Evolutionary conservation across 2,888 invertebrate species (phyloP), one percentile per base, ranked within the genome.

Genomic region (Beris chalybata): DNA sequence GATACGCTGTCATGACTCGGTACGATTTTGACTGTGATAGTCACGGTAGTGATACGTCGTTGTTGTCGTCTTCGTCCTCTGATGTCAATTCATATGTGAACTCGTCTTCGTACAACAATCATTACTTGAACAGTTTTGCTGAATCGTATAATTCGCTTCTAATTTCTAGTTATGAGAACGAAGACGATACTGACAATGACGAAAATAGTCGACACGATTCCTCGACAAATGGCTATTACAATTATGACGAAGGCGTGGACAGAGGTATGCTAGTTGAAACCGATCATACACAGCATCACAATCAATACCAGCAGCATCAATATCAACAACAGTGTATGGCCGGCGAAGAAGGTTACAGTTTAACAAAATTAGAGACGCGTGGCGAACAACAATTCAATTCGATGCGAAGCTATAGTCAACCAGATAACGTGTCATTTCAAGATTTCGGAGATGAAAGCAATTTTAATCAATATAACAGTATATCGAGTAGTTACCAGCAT

Each of bases 101-200:
- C 45, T 50, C 67, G 9, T 13, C 61, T 31, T 31, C 59, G 47
- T 59, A 50, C 44, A 57, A 55, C 45, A 61, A 59, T 15, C 66
- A 65, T 7, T 68, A 66, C 50, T 67, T 70, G 70, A 68, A 71
- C 48, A 80, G 77, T 47, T 81, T 80, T 71, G 78, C 80, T 5
- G 80, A 80, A 59, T 78, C 81, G 0, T 80, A 80, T 64, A 80
- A 79, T 54, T 74, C 78, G 6, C 71, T 80, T 64, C 70, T 79
- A 3, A 75, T 71, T 22, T 70, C 74, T 3, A 73, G 67, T 50
- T 52, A 68, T 13, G 71, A 71, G 48, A 65, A 71, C 64, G 69
- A 71, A 65, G 64, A 59, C 57, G 53, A 45, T 30, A 54, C 12
- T 3, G 45, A 31, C 67, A 66, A 44, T 64, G 69, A 61, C 53